Base-by-base conservation (phyloP, 2,113 vertebrate species). In the Oryzias curvinotus region DNA sequence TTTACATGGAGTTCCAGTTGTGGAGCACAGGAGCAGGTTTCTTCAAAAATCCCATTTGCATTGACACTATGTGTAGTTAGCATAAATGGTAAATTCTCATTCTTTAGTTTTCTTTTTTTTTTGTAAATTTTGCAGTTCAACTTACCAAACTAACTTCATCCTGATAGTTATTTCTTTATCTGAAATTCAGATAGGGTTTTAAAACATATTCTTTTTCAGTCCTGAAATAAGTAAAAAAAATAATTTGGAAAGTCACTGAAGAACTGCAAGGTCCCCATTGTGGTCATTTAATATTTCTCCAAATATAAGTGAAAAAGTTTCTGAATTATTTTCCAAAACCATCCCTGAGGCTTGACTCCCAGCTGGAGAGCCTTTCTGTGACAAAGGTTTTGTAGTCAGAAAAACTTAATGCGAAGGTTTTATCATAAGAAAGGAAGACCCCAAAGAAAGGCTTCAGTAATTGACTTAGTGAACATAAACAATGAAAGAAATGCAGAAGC, bases 1-100 rank as follows among this genome's bases (percentile, higher is more conserved):
- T 75, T 77, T 76, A 85, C 74, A 69, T 53, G 50, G 52, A 2
- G 57, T 72, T 81, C 53, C 77, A 73, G 36, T 57, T 59, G 72
- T 41, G 19, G 48, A 62, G 42, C 47, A 68, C 73, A 75, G 48
- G 59, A 75, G 67, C 41, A 21, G 18, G 63, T 75, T 55, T 78
- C 49, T 60, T 68, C 65, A 81, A 80, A 73, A 49, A 47, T 59
- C 61, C 57, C 49, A 73, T 72, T 52, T 78, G 59, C 71, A 52
- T 26, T 45, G 60, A 65, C 28, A 26, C 14, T 23, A 65, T 52
- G 36, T 58, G 1, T 19, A 18, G 17, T 18, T 3, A 48, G 15
- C 58, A 41, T 43, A 0, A 5, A 47, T 7, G 15, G 43, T 44
- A 57, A 16, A 18, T 30, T 36, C 6, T 28, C 36, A 7, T 44